Evolutionary conservation across 1,140 invertebrate species (phyloP).

Genomic region (Lepidostoma basale): DNA sequence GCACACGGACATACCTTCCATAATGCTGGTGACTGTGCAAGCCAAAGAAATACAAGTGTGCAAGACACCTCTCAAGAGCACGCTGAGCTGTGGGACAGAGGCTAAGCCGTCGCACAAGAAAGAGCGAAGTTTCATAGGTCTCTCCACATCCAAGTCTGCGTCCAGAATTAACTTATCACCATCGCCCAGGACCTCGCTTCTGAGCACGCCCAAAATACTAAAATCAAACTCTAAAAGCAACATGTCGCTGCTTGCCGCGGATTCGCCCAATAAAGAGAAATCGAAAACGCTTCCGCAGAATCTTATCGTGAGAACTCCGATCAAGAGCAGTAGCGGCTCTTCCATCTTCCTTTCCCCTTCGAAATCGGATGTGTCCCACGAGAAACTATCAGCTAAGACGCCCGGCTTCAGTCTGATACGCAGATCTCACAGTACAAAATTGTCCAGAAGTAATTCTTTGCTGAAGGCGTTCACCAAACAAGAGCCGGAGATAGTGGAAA

Average conservation of each 20-base stretch:
- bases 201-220: constrained; percentile 36
- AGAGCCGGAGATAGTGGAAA: constrained; percentile 49
- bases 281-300: constrained; percentile 65
- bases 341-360: constrained; percentile 58
- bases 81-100: constrained; percentile 29
- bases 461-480: constrained; percentile 48
- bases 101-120: constrained; percentile 50
- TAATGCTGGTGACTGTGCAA: constrained; percentile 37
- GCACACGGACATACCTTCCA: constrained; percentile 25
- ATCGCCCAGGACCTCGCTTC: constrained; percentile 8
- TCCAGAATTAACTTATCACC: constrained; percentile 50
- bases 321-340: constrained; percentile 53
- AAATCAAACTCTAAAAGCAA: constrained; percentile 56
- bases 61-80: constrained; percentile 38
- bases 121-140: constrained; percentile 50
- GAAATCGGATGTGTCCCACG: constrained; percentile 43
- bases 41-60: constrained; percentile 42
- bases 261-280: constrained; percentile 61
- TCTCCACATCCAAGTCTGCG: constrained; percentile 41
- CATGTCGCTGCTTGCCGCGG: constrained; percentile 53
- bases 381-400: constrained; percentile 59
- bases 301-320: constrained; percentile 54
- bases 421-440: constrained; percentile 72
- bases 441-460: constrained; percentile 69
- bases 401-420: constrained; percentile 67